phyloP scores from a whole-genome alignment of 2,888 invertebrate species.

The Hydrotaea cyrtoneurina region DNA sequence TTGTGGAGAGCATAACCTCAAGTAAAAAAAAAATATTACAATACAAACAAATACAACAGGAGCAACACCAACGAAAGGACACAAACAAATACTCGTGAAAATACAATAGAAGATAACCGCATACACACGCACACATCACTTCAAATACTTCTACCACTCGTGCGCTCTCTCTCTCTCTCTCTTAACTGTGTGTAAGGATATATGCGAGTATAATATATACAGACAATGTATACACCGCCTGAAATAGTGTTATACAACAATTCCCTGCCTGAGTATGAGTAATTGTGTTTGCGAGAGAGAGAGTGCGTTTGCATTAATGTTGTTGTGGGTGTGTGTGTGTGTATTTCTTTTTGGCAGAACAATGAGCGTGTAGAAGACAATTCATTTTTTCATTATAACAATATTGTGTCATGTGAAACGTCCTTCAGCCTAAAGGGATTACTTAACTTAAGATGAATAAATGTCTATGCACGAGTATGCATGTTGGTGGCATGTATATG shows the following conservation, averaged over 20 bases:
- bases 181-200: not conserved
- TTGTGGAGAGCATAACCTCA: constrained; percentile 33
- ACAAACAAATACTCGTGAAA: not conserved
- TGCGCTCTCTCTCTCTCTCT: not conserved
- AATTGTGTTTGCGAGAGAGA: not conserved
- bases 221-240: not conserved
- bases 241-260: constrained; percentile 26
- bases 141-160: not conserved
- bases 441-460: constrained; percentile 55
- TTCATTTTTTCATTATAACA: constrained; percentile 53
- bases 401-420: constrained; percentile 63
- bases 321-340: constrained; percentile 13
- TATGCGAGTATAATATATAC: not conserved
- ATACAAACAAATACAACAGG: constrained; percentile 15
- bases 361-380: constrained; percentile 52
- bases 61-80: not conserved
- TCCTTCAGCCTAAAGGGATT: constrained; percentile 67
- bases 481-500: not conserved
- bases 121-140: not conserved
- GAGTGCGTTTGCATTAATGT: not conserved
- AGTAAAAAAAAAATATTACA: constrained; percentile 25
- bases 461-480: not conserved
- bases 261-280: not conserved
- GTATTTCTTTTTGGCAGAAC: constrained; percentile 40
- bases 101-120: not conserved